Evolutionary conservation across 2,113 vertebrate species (phyloP).

Genomic region (Poicephalus meyeri): DNA sequence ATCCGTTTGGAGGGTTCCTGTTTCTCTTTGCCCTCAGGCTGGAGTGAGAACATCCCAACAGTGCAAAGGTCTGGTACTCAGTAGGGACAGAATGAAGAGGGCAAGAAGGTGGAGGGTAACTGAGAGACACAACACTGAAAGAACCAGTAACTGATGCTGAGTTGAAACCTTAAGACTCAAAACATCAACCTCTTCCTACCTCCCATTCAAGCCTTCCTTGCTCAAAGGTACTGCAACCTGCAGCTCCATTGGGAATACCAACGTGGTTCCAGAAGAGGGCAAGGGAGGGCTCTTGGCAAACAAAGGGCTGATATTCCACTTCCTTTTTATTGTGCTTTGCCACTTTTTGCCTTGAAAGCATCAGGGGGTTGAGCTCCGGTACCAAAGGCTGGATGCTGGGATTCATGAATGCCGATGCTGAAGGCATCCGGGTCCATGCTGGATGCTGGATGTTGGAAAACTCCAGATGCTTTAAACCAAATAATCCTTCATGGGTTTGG

Average conservation of each 20-base stretch:
- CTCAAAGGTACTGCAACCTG: neutral
- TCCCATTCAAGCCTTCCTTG: neutral
- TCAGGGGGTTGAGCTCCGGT: neutral
- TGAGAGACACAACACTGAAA: conserved; percentile 58
- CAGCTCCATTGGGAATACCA: neutral
- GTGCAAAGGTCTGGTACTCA: conserved; percentile 64
- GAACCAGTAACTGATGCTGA: neutral
- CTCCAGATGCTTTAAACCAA: neutral
- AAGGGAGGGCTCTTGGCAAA: neutral
- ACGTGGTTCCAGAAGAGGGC: neutral
- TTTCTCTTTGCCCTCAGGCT: conserved; percentile 28
- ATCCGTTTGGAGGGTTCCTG: conserved; percentile 21
- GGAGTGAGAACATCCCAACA: conserved; percentile 63
- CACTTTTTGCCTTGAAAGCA: neutral
- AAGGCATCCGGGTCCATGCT: conserved; percentile 41
- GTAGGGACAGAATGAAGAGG: conserved; percentile 10
- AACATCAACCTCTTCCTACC: neutral
- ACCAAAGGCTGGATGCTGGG: conserved; percentile 41
- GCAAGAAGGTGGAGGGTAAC: neutral
- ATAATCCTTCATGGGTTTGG: neutral
- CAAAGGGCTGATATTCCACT: conserved; percentile 24
- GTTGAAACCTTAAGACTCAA: neutral
- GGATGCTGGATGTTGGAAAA: conserved; percentile 27
- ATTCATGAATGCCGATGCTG: conserved; percentile 13
- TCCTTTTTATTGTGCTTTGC: neutral